Base-by-base conservation (phyloP, 2,888 invertebrate genomes). In the Hirtodrosophila trivittata region DNA sequence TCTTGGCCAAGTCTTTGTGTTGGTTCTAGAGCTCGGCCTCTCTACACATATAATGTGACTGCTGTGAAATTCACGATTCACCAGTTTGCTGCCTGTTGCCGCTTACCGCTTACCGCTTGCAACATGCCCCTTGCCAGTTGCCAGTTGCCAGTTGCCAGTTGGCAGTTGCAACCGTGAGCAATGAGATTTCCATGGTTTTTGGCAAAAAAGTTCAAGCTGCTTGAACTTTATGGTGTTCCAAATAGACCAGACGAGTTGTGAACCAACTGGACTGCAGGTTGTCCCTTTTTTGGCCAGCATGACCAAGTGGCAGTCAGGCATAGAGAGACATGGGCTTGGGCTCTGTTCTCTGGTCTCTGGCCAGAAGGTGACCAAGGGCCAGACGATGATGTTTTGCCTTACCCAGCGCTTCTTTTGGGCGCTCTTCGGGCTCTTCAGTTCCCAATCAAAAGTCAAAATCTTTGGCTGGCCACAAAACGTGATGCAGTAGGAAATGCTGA, bases 401-500 rank as follows among this genome's bases (percentile, higher is more conserved):
- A 14, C 5, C 30, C 45, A 37, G 32, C 18, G 14, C 42, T 50
- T 51, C 71, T 68, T 51, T 65, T 50, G 45, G 54, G 43, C 26
- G 60, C 45, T 45, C 55, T 25, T 10, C 18, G 26, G 10, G 39
- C 38, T 41, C 66, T 66, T 51, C 63, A 63, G 41, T 49, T 59
- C 66, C 72, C 75, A 85, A 87, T 87, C 87, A 83, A 76, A 87
- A 87, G 88, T 85, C 85, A 87, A 85, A 78, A 87, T 87, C 87
- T 87, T 67, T 67, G 77, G 67, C 66, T 67, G 55, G 68, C 73
- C 71, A 72, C 58, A 72, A 89, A 89, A 89, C 89, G 89, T 89
- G 89, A 89, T 87, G 89, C 88, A 87, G 89, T 87, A 88, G 88
- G 84, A 86, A 87, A 87, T 78, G 86, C 87, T 82, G 85, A 78